Conservation (phyloP, 2,797 vertebrate species). For the Thripadectes ignobilis region DNA sequence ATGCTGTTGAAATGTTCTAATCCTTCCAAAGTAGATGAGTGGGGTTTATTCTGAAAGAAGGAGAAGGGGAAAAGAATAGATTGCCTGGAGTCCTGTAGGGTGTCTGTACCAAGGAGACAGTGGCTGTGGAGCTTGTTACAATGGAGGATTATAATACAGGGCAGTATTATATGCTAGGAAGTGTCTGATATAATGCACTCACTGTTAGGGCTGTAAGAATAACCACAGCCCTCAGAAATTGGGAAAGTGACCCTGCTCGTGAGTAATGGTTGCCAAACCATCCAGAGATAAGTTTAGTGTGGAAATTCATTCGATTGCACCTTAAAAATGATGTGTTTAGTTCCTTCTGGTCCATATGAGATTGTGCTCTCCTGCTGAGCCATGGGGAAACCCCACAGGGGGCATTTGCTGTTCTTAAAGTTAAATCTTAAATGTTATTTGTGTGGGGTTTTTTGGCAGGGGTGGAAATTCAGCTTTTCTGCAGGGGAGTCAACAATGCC, state of each 20-base stretch:
- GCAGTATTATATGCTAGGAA: not conserved
- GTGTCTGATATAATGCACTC: not conserved
- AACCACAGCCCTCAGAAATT: not conserved
- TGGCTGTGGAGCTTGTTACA: not conserved
- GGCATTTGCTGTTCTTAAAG: not conserved
- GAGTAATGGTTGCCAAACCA: not conserved
- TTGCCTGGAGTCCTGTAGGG: not conserved
- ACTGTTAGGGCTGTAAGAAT: not conserved
- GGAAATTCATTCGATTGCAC: not conserved
- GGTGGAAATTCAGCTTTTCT: not conserved
- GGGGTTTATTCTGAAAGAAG: not conserved
- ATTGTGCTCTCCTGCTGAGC: not conserved
- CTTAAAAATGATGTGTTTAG: not conserved
- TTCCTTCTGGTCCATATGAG: not conserved
- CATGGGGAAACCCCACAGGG: not conserved
- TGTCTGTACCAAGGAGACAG: not conserved
- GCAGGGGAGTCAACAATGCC: not conserved
- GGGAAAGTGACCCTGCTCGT: not conserved
- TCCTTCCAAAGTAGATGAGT: not conserved
- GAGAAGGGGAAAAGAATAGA: not conserved
- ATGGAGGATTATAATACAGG: not conserved
- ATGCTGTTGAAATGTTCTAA: not conserved
- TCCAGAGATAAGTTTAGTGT: not conserved
- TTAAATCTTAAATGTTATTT: not conserved
- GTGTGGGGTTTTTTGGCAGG: not conserved